Percentiles rank a stretch among this genome's conserved stretches.
Evolutionary conservation across 1,140 invertebrate species (phyloP).

Genomic region (Diuraphis noxia): DNA sequence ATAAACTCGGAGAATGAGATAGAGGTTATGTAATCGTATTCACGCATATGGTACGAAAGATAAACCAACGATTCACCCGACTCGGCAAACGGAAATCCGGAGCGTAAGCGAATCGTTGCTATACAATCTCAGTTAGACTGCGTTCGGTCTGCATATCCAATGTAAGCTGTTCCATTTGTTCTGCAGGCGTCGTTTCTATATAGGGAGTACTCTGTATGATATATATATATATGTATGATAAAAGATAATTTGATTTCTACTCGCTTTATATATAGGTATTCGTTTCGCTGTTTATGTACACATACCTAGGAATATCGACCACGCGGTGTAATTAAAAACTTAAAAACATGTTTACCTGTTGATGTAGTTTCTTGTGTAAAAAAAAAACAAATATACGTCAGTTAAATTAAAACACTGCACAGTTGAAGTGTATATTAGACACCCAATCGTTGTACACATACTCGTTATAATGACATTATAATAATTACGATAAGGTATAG

Average conservation of each 20-base stretch:
- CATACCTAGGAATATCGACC: background rate
- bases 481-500: background rate
- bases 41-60: background rate
- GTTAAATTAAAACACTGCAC: background rate
- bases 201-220: background rate
- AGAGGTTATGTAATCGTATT: conserved; percentile 17
- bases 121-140: background rate
- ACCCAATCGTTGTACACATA: no score
- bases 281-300: background rate
- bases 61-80: background rate
- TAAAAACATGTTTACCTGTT: background rate
- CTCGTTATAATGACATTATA: background rate
- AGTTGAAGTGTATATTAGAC: background rate
- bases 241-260: background rate
- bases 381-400: background rate
- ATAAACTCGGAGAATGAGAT: background rate
- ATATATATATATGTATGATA: no score
- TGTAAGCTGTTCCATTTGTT: conserved; percentile 10
- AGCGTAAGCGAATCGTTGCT: background rate
- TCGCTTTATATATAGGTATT: background rate
- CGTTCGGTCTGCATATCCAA: background rate
- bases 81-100: conserved; percentile 37
- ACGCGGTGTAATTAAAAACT: background rate
- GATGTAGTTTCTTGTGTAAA: background rate
- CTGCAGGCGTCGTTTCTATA: background rate